Conservation (phyloP, 1,140 invertebrate species). For the Rhopalosiphum maidis region DNA sequence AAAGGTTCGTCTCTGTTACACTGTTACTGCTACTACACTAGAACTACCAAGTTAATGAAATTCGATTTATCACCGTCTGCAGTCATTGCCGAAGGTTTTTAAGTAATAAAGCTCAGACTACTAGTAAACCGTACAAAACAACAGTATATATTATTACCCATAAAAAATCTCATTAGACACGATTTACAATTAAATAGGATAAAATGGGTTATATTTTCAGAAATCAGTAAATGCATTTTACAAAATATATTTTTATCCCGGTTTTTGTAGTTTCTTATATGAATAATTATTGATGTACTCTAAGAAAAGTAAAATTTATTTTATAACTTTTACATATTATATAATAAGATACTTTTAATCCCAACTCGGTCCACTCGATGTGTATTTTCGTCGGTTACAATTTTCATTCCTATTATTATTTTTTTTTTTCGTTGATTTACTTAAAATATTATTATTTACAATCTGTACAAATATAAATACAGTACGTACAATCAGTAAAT, state of each 20-base stretch:
- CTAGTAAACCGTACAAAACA: neutral
- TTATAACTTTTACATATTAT: neutral
- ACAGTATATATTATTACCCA: neutral
- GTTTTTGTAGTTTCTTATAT: neutral
- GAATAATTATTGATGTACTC: no score
- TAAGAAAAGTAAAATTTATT: neutral
- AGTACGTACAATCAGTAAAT: no score
- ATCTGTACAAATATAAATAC: no score
- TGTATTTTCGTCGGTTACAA: neutral
- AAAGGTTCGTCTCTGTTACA: neutral
- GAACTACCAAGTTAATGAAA: constrained; percentile 32
- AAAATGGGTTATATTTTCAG: neutral
- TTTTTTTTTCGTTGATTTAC: no score
- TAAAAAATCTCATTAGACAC: constrained; percentile 3
- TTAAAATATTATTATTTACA: no score
- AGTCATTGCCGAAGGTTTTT: neutral
- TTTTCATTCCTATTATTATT: neutral
- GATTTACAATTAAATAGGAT: neutral
- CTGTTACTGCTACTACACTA: neutral
- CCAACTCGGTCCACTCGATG: neutral
- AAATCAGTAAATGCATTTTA: neutral
- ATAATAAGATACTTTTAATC: neutral
- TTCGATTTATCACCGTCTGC: constrained; percentile 25
- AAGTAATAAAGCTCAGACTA: constrained; percentile 12
- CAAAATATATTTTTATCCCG: neutral